Base-by-base conservation (phyloP, 2,113 vertebrate genomes). In the Laticauda laticaudata region DNA sequence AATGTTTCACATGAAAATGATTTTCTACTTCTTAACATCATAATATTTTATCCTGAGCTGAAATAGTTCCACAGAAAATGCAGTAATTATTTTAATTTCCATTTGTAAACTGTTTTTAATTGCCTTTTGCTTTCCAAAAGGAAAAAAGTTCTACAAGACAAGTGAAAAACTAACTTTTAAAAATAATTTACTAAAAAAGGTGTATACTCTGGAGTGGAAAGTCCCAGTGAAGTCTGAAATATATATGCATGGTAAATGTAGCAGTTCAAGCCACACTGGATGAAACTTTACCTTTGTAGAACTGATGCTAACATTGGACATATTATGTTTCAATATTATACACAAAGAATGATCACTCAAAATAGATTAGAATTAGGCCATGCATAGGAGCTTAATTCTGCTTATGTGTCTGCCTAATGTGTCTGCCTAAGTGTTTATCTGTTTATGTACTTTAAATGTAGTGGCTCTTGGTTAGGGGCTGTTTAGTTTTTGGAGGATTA, bases 41-140 rank as follows among this genome's bases (percentile, higher is more conserved):
- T 96, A 96, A 97, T 95, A 93, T 95, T 97, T 97, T 95, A 97
- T 97, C 96, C 95, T 96, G 96, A 97, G 90, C 96, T 92, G 91
- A 94, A 94, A 95, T 96, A 94, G 69, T 75, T 34, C n/a, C 69
- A 75, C 5, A 20, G n/a, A 75, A 18, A 23, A 15, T 29, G 4
- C 11, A 4, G 26, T 64, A 64, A 64, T 75, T 34, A 15, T 34
- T 75, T 75, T 75, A 34, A 75, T 75, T 75, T 75, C 69, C 69
- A 75, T 75, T 75, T 18, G 69, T 75, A 75, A 34, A 75, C n/a
- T n/a, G 2, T 75, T 75, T 75, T 34, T 75, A 34, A 5, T 75
- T 6, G 11, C 15, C 12, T 18, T 75, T 75, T 75, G 69, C n/a
- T n/a, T 75, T 75, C 69, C 69, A 34, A 75, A 75, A 75, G n/a